Conservation (phyloP, 2,888 invertebrate genomes). For the Ceraclea dissimilis region DNA sequence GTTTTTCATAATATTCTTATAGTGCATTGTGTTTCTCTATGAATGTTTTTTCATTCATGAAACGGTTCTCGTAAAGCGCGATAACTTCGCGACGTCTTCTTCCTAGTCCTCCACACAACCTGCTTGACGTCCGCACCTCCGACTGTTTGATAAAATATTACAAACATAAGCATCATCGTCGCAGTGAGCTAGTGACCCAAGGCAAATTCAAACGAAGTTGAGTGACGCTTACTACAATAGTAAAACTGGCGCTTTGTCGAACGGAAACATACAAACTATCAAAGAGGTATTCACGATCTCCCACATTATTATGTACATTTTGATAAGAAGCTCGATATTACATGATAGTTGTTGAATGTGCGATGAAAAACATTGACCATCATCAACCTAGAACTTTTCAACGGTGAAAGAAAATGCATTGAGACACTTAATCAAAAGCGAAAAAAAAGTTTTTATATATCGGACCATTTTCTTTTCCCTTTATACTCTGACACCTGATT, state of each 20-base stretch:
- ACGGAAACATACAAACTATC: no score
- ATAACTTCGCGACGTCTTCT: no score
- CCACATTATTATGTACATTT: no score
- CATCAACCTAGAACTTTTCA: constrained; percentile 2
- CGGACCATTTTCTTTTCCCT: not conserved
- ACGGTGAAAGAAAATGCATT: not conserved
- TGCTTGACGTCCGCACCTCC: constrained; percentile 9
- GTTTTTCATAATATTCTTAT: not conserved
- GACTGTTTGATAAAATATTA: constrained; percentile 5
- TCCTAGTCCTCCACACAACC: not conserved
- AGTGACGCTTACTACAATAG: no score
- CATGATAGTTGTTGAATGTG: no score
- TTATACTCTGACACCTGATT: not conserved
- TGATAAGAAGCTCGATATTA: no score
- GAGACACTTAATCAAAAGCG: not conserved
- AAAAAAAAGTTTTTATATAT: not conserved
- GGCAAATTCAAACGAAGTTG: no score
- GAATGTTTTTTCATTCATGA: no score
- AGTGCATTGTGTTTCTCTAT: no score
- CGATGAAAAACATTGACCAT: not conserved
- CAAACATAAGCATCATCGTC: constrained; percentile 8
- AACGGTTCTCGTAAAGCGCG: no score
- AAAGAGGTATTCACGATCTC: no score
- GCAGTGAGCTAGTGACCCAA: constrained; percentile 5
- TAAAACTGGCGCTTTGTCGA: no score